Conservation (phyloP, 2,113 vertebrate genomes). For the Macroglossus sobrinus region DNA sequence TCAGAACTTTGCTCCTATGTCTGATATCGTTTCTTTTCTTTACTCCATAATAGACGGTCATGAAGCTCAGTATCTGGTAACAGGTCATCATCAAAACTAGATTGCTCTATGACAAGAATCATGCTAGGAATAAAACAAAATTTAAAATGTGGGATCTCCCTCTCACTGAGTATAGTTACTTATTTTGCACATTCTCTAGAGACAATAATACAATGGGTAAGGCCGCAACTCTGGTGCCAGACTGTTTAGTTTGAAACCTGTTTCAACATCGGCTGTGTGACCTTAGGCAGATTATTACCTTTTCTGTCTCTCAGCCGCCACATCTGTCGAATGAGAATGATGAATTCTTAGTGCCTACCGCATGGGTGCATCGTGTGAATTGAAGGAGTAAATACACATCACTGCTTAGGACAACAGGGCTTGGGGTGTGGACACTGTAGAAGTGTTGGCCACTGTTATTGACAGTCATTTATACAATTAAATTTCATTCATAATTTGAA, state of each 20-base stretch:
- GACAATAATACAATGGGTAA: not conserved
- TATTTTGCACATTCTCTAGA: not conserved
- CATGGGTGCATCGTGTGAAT: not conserved
- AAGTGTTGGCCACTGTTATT: not conserved
- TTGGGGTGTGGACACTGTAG: not conserved
- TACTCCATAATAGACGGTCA: accelerated
- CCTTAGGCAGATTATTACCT: not conserved
- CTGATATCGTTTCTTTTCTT: not conserved
- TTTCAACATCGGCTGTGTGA: not conserved
- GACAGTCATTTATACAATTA: not conserved
- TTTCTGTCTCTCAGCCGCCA: not conserved
- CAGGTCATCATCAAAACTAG: not conserved
- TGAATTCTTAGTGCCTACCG: not conserved
- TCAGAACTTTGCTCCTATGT: not conserved
- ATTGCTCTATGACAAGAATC: not conserved
- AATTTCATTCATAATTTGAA: not conserved
- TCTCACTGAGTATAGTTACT: not conserved
- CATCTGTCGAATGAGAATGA: not conserved
- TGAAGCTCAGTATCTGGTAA: not conserved
- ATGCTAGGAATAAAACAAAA: not conserved
- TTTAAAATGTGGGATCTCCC: not conserved
- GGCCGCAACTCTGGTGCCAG: not conserved
- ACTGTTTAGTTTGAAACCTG: not conserved
- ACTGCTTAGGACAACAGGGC: not conserved
- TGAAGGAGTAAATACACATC: not conserved